Evolutionary conservation across 2,797 vertebrate species (phyloP), one percentile per base, ranked within the genome.

Genomic region (Pempheris klunzingeri): DNA sequence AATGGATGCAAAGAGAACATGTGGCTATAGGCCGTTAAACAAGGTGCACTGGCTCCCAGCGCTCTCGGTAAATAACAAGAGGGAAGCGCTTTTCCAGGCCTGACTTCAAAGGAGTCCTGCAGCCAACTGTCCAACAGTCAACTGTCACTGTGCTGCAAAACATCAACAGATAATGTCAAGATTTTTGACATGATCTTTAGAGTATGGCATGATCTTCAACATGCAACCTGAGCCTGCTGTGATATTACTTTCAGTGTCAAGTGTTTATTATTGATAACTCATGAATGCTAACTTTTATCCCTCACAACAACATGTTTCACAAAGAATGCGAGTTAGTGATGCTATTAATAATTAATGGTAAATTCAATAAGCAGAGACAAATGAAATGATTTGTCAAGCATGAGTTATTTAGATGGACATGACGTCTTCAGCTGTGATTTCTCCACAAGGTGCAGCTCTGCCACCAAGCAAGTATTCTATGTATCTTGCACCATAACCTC

Each of bases 21-120:
- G 77, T 84, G 86, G 81, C 84, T 78, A 62, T 65, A 39, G 58
- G 88, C 84, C 84, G 88, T 92, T 88, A 76, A 91, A 93, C 80
- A 81, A 83, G 77, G 71, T 79, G 72, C 78, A 79, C 76, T 76
- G 81, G 89, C 83, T 89, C 78, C 64, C 54, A 68, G 80, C 82
- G 47, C 72, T 32, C 43, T 78, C 86, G 78, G n/a, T 90, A 89
- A 90, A 92, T 90, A 85, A 90, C 64, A 73, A 24, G 54, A 63
- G 67, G 18, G 62, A 67, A 41, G 66, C 52, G 68, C 61, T 59
- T 74, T 70, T 83, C 67, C 61, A 58, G 69, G 58, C 32, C 39
- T 24, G 77, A 62, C 82, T 84, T 63, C 65, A 54, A 71, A 59
- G 47, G 38, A 70, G 32, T 77, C 79, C 60, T 71, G 57, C 38